Percentiles rank a stretch among this genome's conserved stretches.
phyloP scores from a whole-genome alignment of 2,888 invertebrate genomes.

The Tinea trinotella region DNA sequence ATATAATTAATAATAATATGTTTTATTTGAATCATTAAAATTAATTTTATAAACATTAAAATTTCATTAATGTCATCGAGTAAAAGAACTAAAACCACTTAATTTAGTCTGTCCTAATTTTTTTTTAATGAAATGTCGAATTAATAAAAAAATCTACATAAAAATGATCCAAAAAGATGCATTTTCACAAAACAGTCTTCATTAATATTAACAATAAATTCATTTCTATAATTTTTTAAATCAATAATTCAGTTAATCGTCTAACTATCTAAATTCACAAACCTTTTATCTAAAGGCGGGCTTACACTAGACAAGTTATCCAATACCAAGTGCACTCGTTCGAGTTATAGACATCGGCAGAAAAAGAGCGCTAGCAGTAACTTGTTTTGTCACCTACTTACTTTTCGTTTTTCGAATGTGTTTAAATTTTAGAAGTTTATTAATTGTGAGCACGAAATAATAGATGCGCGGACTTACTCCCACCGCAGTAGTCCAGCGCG shows the following conservation, averaged over 20 bases:
- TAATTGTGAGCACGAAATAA: no score
- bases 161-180: conserved; percentile 19
- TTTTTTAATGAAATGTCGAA: conserved; percentile 12
- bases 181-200: conserved; percentile 30
- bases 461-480: no score
- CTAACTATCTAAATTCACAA: conserved; percentile 26
- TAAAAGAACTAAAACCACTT: conserved; percentile 21
- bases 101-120: conserved; percentile 24
- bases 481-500: no score
- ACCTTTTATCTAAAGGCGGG: conserved; percentile 26
- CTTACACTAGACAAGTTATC: no score
- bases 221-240: conserved; percentile 20
- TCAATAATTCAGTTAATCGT: conserved; percentile 19
- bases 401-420: no score
- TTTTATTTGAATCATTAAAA: neutral
- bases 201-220: conserved; percentile 26
- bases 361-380: no score
- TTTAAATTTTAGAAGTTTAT: no score
- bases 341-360: no score
- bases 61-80: conserved; percentile 15
- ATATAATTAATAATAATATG: neutral
- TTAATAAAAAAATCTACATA: conserved; percentile 13
- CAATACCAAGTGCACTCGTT: no score
- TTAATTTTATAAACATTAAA: conserved; percentile 19
- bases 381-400: no score